A percentile compares a stretch with the other conserved stretches of the same genome.
These are phyloP conservation scores for Nasonia longicornis DNA, from an alignment of 1,140 invertebrate species.

Conservation along the genomic window DNA sequence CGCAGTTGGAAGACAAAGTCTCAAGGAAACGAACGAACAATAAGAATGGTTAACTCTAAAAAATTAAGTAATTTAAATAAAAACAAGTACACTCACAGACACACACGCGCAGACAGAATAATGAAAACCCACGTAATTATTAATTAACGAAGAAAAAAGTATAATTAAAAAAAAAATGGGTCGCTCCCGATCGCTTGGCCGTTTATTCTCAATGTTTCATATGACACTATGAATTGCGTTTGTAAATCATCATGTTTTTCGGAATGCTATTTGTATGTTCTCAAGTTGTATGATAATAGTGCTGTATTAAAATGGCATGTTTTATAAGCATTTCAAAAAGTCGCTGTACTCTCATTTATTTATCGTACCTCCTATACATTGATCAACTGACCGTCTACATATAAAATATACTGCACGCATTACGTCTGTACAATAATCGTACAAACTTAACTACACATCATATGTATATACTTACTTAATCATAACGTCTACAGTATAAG, in stretches of 20 bases:
- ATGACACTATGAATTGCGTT: slow-evolving; percentile 56
- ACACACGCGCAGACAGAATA: not conserved
- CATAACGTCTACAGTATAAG: too few relatives aligned
- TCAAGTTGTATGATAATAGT: slow-evolving; percentile 65
- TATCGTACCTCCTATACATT: not conserved
- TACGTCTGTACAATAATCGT: too few relatives aligned
- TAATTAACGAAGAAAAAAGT: slow-evolving; percentile 8
- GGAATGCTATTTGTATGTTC: slow-evolving; percentile 61
- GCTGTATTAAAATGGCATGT: slow-evolving; percentile 63
- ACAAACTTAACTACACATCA: too few relatives aligned
- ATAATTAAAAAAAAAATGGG: slow-evolving; percentile 37
- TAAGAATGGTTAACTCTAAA: slow-evolving; percentile 6
- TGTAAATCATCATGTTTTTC: slow-evolving; percentile 59
- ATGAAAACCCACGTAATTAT: slow-evolving; percentile 16
- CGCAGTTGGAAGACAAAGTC: not conserved
- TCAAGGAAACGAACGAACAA: slow-evolving; percentile 12
- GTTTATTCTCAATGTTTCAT: slow-evolving; percentile 48
- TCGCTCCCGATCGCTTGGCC: slow-evolving; percentile 37
- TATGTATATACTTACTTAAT: too few relatives aligned
- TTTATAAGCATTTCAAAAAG: slow-evolving; percentile 63
- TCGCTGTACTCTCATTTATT: not conserved
- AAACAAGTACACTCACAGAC: slow-evolving; percentile 13
- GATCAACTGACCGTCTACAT: not conserved
- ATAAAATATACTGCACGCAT: too few relatives aligned
- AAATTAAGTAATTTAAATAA: slow-evolving; percentile 12